A percentile compares a stretch with the other conserved stretches of the same genome.
Evolutionary conservation across 2,888 invertebrate species (phyloP).

Genomic region (Pardosa pseudoannulata): DNA sequence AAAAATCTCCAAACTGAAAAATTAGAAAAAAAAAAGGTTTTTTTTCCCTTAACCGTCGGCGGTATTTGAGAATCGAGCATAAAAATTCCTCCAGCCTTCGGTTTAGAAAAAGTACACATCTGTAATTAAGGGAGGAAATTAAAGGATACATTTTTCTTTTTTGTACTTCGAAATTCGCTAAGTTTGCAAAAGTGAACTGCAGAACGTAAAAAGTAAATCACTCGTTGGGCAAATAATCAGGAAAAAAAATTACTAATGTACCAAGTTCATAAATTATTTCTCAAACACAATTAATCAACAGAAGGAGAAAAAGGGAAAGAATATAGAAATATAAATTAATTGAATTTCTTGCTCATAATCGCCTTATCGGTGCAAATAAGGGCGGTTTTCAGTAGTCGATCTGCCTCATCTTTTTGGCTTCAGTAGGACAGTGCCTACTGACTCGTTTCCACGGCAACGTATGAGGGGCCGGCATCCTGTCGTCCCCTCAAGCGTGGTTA

Average conservation of each 20-base stretch:
- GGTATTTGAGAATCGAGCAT: too few relatives aligned
- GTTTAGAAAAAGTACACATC: too few relatives aligned
- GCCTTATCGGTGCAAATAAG: slow-evolving; percentile 43
- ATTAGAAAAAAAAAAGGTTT: too few relatives aligned
- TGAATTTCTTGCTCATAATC: slow-evolving; percentile 36
- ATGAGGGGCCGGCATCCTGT: not conserved
- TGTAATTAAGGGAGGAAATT: too few relatives aligned
- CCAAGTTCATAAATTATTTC: not conserved
- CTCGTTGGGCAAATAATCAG: not conserved
- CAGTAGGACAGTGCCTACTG: not conserved
- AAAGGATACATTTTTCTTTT: too few relatives aligned
- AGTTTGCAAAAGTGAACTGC: too few relatives aligned
- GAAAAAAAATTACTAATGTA: not conserved
- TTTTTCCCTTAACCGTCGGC: too few relatives aligned
- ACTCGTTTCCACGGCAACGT: slow-evolving; percentile 36
- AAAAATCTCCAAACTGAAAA: too few relatives aligned
- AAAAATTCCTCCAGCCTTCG: too few relatives aligned
- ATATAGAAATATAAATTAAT: slow-evolving; percentile 40
- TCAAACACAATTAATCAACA: slow-evolving; percentile 18
- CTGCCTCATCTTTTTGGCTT: slow-evolving; percentile 11
- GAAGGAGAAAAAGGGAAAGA: slow-evolving; percentile 36
- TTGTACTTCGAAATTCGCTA: too few relatives aligned
- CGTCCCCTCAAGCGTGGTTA: slow-evolving; percentile 22
- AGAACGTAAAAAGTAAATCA: too few relatives aligned
- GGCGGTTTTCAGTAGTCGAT: slow-evolving; percentile 17